Evolutionary conservation across 2,888 invertebrate species (phyloP).

Genomic region (Timema podura): DNA sequence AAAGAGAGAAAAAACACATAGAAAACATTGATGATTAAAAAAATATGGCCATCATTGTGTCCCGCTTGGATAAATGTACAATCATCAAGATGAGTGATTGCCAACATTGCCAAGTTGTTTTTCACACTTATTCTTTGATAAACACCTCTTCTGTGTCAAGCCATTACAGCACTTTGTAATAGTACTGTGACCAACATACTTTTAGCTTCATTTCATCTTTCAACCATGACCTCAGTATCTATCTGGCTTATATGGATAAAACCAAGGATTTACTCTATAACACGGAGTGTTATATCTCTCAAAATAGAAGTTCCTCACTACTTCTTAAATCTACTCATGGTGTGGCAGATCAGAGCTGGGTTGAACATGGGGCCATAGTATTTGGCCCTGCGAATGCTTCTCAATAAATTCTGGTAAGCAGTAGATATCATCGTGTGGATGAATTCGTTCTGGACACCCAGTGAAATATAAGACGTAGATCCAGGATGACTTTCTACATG

Average conservation of each 20-base stretch:
- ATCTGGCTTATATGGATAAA: constrained; percentile 26
- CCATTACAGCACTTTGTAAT: constrained; percentile 33
- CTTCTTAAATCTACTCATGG: constrained; percentile 29
- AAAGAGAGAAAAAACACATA: neutral
- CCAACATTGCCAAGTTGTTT: constrained; percentile 23
- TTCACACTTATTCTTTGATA: constrained; percentile 31
- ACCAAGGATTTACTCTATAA: constrained; percentile 34
- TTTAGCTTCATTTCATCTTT: constrained; percentile 23
- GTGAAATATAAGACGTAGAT: constrained; percentile 24
- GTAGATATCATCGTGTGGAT: constrained; percentile 18
- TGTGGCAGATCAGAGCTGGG: constrained; percentile 33
- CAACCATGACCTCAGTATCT: neutral
- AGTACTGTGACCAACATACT: constrained; percentile 32
- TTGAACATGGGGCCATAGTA: constrained; percentile 34
- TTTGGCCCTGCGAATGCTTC: constrained; percentile 32
- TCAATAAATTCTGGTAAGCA: constrained; percentile 26
- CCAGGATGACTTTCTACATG: constrained; percentile 19
- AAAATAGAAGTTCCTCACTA: constrained; percentile 27
- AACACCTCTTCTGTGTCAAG: constrained; percentile 30
- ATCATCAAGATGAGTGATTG: neutral
- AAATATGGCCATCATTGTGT: neutral
- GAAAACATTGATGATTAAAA: neutral
- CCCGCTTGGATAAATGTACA: neutral
- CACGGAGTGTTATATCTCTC: constrained; percentile 30
- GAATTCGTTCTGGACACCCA: constrained; percentile 24